Base-by-base conservation (phyloP, 1,140 invertebrate species). In the Drosophila cardini region DNA sequence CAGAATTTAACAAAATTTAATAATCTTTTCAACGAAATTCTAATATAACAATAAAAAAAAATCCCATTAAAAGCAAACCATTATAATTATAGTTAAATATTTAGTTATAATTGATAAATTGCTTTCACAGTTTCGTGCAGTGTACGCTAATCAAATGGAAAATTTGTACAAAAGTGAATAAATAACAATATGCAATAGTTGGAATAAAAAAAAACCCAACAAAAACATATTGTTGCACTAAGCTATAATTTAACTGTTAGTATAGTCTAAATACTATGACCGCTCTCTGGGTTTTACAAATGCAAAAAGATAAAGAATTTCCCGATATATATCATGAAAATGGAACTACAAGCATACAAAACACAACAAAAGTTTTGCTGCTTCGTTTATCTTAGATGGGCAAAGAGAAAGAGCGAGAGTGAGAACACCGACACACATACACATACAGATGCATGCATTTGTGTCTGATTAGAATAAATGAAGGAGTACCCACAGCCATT, bases 81-180 rank as follows among this genome's bases (percentile, higher is more conserved):
- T 40, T 40, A 5, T 10, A 40, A 36, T 36, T 26, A 36, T 2
- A 9, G 0, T 40, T 40, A 40, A 40, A 40, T 13, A n/a, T 40
- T 40, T 32, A 21, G 8, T 11, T 18, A 2, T 13, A 15, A n/a
- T 36, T 60, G 43, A 58, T 68, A 48, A 21, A 46, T 46, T 46
- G 13, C 13, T 26, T 60, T 11, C 10, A 26, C 21, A 10, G 21
- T 82, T 76, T 60, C 36, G n/a, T 21, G 2, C 34, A 72, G 62
- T 72, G 69, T 67, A 60, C 8, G 13, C 43, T 73, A 68, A 68
- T 73, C 70, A 76, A 67, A 65, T 67, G 77, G 77, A 80, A 84
- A 70, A 61, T 80, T 77, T 85, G 36, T 72, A 40, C 53, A 63
- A 34, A 76, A 76, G 73, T 72, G 79, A 75, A 52, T 65, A 63